Base-by-base conservation (phyloP, 2,113 vertebrate genomes). In the Aspidoscelis tigris region DNA sequence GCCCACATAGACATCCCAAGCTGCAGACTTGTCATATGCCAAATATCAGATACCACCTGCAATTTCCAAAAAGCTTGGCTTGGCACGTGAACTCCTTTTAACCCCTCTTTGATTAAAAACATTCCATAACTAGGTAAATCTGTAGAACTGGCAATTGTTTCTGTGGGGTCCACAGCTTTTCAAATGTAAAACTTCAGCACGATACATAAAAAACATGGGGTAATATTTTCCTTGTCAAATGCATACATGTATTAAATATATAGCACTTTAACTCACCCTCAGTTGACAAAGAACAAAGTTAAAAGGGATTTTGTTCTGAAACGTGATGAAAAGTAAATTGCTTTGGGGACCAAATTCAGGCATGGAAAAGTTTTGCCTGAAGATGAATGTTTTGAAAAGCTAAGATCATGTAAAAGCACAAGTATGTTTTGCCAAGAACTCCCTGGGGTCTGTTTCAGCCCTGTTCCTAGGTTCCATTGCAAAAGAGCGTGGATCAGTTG, bases 321-420 rank as follows among this genome's bases (percentile, higher is more conserved):
- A 44, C n/a, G 90, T 77, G 66, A 69, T 61, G 72, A 92, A 77
- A 83, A 74, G 24, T 68, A 69, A 85, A 85, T 83, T 61, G n/a
- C 58, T 78, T 55, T 78, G 39, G 55, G 80, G 44, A 82, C 83
- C 89, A 79, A 88, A 65, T 82, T 64, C 70, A 88, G 91, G 87
- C 85, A 89, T 90, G 91, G 84, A 91, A 90, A 94, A 94, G 80
- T 79, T 78, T 80, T 82, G 75, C 88, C 87, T 88, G 84, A 92
- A 83, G 44, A 69, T 79, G 14, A 91, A 90, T 47, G 80, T 89
- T 91, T 87, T 91, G 89, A 88, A 92, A 77, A 84, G 24, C 76
- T 58, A 24, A 81, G 86, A 91, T 87, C 88, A 78, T 47, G 64
- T 87, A 89, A 86, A 85, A 89, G 86, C 50, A 83, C 20, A 83